Evolutionary conservation across 1,140 invertebrate genomes (phyloP).

Genomic region (Aradophagus sp.): DNA sequence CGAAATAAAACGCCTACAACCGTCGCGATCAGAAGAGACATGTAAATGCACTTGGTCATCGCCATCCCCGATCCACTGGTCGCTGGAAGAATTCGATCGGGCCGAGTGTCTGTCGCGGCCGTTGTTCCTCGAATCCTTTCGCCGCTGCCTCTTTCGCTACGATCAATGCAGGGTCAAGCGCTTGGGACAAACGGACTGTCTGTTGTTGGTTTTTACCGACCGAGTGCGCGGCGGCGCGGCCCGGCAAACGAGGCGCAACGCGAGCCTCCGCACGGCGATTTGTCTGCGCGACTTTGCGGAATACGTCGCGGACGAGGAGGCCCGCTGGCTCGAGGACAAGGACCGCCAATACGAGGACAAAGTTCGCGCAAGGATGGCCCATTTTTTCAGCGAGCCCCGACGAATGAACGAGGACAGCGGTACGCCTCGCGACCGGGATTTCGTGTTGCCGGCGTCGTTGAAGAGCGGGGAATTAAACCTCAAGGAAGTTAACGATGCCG

Average conservation of each 20-base stretch:
- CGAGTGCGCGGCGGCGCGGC: slow-evolving; percentile 63
- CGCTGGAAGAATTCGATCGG: slow-evolving; percentile 55
- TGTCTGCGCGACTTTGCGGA: slow-evolving; percentile 76
- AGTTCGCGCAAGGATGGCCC: neutral
- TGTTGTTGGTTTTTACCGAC: slow-evolving; percentile 58
- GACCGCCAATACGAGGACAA: slow-evolving; percentile 60
- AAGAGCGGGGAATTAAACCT: slow-evolving; percentile 10
- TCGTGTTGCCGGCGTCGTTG: slow-evolving; percentile 6
- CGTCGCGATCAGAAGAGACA: slow-evolving; percentile 40
- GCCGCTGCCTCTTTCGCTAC: slow-evolving; percentile 72
- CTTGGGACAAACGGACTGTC: slow-evolving; percentile 20
- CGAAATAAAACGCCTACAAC: slow-evolving; percentile 11
- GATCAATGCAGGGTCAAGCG: slow-evolving; percentile 52
- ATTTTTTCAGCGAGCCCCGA: slow-evolving; percentile 13
- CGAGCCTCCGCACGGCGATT: slow-evolving; percentile 73
- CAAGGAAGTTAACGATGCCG: slow-evolving; percentile 4
- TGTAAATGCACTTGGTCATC: slow-evolving; percentile 1
- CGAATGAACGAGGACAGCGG: neutral
- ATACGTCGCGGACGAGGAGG: slow-evolving; percentile 74
- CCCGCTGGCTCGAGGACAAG: slow-evolving; percentile 73
- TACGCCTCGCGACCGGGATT: slow-evolving; percentile 12
- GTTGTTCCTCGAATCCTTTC: slow-evolving; percentile 61
- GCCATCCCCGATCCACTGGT: slow-evolving; percentile 5
- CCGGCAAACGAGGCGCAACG: too few species aligned
- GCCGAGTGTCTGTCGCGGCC: slow-evolving; percentile 44